Conservation (phyloP, 2,888 invertebrate genomes). For the Tricholauxania praeusta region DNA sequence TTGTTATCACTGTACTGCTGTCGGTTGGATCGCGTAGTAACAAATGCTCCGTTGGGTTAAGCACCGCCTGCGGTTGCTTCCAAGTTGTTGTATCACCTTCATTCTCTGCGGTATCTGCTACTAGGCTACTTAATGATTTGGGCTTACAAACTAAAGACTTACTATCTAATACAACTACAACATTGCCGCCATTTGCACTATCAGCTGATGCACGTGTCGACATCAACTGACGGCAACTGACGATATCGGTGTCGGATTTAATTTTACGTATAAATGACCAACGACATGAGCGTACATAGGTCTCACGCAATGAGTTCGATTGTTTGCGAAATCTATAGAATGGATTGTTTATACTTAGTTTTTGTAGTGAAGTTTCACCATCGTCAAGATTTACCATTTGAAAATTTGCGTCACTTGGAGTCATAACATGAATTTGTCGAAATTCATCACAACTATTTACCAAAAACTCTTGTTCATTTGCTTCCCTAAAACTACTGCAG, state of each 20-base stretch:
- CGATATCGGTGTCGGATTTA: conserved; percentile 61
- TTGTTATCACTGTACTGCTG: conserved; percentile 65
- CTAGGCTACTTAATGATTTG: conserved; percentile 56
- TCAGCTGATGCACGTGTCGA: conserved; percentile 9
- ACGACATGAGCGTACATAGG: conserved; percentile 44
- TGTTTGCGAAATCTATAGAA: conserved; percentile 65
- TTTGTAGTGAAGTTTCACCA: conserved; percentile 56
- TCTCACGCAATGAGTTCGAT: conserved; percentile 60
- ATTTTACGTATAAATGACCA: conserved; percentile 48
- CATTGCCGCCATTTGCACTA: conserved; percentile 55
- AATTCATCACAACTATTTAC: not conserved
- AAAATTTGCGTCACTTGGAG: not conserved
- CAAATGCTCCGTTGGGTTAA: conserved; percentile 7
- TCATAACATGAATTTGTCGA: not conserved
- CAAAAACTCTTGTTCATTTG: not conserved
- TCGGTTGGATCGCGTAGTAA: conserved; percentile 48
- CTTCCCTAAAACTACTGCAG: not conserved
- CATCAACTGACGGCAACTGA: conserved; percentile 18
- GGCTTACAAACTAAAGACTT: conserved; percentile 58
- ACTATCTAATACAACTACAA: conserved; percentile 62
- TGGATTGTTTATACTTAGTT: conserved; percentile 63
- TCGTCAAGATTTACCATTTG: conserved; percentile 43
- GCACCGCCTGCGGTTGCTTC: not conserved
- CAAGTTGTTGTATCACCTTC: conserved; percentile 11
- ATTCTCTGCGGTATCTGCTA: conserved; percentile 34